Conservation (phyloP, 1,140 invertebrate genomes). For the Drosophila paulistorum region DNA sequence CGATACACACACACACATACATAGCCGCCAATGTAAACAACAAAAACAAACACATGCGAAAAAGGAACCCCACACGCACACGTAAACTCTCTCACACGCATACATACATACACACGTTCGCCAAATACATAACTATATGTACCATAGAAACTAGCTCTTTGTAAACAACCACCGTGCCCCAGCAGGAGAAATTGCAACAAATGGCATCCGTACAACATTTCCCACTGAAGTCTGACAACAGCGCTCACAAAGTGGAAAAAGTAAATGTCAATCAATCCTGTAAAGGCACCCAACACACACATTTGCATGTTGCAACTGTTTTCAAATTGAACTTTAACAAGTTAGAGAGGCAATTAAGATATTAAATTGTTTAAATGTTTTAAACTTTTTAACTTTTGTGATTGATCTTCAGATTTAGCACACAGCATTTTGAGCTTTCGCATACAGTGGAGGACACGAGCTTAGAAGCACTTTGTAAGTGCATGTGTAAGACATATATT, state of each 20-base stretch:
- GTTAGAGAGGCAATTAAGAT: no score
- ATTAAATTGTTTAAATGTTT: no score
- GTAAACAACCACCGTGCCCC: neutral
- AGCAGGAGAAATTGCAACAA: neutral
- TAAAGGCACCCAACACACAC: no score
- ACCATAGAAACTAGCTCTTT: neutral
- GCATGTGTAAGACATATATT: no score
- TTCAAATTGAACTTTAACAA: no score
- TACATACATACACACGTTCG: neutral
- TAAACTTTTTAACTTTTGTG: no score
- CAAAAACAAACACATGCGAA: constrained; percentile 31
- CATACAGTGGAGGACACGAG: no score
- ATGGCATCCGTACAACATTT: constrained; percentile 6
- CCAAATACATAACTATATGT: neutral
- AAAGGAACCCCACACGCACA: constrained; percentile 36
- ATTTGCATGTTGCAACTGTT: no score
- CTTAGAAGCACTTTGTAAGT: no score
- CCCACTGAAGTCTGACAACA: constrained; percentile 4
- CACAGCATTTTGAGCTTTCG: no score
- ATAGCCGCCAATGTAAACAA: constrained; percentile 7
- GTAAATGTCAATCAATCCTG: neutral
- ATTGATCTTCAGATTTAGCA: no score
- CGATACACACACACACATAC: constrained; percentile 7
- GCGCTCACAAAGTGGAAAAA: neutral
- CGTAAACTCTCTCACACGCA: neutral